A percentile compares a stretch with the other conserved stretches of the same genome.
phyloP scores from a whole-genome alignment of 1,140 invertebrate species.

The Vanessa atalanta region DNA sequence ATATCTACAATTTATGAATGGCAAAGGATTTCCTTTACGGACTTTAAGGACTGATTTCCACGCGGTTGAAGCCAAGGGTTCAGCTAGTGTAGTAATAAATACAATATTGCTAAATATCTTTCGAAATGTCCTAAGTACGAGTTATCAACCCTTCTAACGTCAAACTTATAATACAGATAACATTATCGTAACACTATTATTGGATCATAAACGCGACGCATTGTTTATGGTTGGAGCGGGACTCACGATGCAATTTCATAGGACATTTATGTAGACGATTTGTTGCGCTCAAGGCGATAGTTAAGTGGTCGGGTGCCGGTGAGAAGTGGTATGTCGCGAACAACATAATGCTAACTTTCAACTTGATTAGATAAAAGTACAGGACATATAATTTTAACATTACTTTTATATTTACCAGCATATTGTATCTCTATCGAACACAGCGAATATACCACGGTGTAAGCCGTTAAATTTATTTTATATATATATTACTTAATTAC shows the following conservation, averaged over 20 bases:
- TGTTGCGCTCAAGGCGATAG: constrained; percentile 58
- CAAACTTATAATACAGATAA: constrained; percentile 32
- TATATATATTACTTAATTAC: too few species aligned
- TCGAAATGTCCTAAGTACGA: neutral
- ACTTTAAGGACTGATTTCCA: too few species aligned
- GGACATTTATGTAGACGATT: constrained; percentile 69
- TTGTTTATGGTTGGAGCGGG: constrained; percentile 64
- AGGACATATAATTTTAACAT: constrained; percentile 11
- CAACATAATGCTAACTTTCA: constrained; percentile 13
- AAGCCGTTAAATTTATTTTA: too few species aligned
- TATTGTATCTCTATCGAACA: too few species aligned
- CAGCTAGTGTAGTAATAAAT: too few species aligned
- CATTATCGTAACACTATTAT: constrained; percentile 59
- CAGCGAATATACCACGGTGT: too few species aligned
- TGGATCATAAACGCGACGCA: constrained; percentile 64
- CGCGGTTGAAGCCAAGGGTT: too few species aligned
- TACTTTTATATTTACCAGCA: neutral
- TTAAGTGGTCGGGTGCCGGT: constrained; percentile 47
- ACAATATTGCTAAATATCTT: too few species aligned
- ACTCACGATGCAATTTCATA: constrained; percentile 75
- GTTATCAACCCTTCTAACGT: constrained; percentile 15
- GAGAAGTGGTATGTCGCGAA: constrained; percentile 16
- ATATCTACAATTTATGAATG: too few species aligned
- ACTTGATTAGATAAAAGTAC: constrained; percentile 1
- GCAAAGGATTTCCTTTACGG: too few species aligned